Evolutionary conservation across 2,888 invertebrate genomes (phyloP).

Genomic region (Baronia brevicornis): DNA sequence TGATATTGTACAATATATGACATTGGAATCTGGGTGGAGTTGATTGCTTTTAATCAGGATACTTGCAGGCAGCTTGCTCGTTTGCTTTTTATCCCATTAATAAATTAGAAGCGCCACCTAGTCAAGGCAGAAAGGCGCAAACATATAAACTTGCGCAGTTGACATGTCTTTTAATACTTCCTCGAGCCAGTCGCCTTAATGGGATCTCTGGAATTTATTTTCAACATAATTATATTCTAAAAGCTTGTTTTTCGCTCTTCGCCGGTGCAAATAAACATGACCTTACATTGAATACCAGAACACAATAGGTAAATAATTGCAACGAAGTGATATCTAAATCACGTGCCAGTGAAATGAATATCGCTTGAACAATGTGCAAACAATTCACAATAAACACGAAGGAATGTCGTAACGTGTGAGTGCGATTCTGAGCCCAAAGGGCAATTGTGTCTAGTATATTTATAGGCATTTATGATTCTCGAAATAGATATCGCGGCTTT

Average conservation of each 20-base stretch:
- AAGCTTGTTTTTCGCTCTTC: slow-evolving; percentile 5
- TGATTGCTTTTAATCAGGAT: too few relatives aligned
- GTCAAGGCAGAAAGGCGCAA: too few relatives aligned
- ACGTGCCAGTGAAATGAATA: slow-evolving; percentile 2
- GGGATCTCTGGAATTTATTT: not conserved
- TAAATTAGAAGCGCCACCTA: too few relatives aligned
- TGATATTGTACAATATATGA: too few relatives aligned
- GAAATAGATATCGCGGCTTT: slow-evolving; percentile 10
- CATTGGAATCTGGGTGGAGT: too few relatives aligned
- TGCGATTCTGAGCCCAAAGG: not conserved
- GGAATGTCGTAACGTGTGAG: not conserved
- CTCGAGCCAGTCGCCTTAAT: not conserved
- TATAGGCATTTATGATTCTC: slow-evolving; percentile 3
- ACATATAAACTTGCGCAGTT: too few relatives aligned
- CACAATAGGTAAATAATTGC: slow-evolving; percentile 6
- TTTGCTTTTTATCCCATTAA: too few relatives aligned
- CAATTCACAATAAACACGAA: not conserved
- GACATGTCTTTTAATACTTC: too few relatives aligned
- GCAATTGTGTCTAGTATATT: slow-evolving; percentile 1
- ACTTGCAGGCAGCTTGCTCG: too few relatives aligned
- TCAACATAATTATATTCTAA: slow-evolving; percentile 5
- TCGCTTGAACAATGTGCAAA: slow-evolving; percentile 2
- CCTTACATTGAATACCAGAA: slow-evolving; percentile 18
- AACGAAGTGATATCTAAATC: slow-evolving; percentile 4
- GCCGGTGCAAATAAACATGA: slow-evolving; percentile 14